A percentile compares a stretch with the other conserved stretches of the same genome.
Conservation (phyloP, 1,140 invertebrate species). For the Plutomurus gul region DNA sequence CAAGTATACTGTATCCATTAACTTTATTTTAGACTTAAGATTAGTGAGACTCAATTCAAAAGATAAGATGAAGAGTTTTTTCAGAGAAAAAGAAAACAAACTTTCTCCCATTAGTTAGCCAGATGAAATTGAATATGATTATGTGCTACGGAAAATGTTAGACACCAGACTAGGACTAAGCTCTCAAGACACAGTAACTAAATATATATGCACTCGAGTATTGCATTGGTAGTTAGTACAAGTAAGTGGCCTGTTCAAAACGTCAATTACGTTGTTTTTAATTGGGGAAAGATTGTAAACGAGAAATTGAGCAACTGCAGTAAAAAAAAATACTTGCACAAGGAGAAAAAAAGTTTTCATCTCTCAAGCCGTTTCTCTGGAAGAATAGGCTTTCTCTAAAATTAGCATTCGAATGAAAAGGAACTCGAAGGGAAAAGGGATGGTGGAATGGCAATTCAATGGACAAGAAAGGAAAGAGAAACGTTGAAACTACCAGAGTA, state of each 20-base stretch:
- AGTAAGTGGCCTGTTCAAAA: background rate
- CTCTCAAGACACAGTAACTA: too few species aligned
- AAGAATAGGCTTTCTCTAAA: background rate
- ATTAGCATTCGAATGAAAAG: slow-evolving; percentile 24
- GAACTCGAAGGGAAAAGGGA: background rate
- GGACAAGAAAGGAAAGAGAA: background rate
- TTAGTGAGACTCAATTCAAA: background rate
- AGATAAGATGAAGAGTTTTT: slow-evolving; percentile 20
- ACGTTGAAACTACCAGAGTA: background rate
- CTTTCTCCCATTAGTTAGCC: slow-evolving; percentile 7
- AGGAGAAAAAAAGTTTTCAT: slow-evolving; percentile 10
- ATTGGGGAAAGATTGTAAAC: background rate
- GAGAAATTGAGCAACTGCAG: background rate
- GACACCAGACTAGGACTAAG: background rate
- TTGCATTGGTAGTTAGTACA: too few species aligned
- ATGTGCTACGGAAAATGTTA: slow-evolving; percentile 3
- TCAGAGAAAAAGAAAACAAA: slow-evolving; percentile 9
- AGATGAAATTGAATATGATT: slow-evolving; percentile 22
- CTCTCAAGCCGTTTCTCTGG: background rate
- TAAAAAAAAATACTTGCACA: background rate
- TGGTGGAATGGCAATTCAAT: background rate
- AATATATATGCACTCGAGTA: too few species aligned
- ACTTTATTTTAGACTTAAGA: too few species aligned
- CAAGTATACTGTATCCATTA: too few species aligned
- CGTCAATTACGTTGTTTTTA: slow-evolving; percentile 21